Conservation (phyloP, 2,888 invertebrate genomes). For the Frankliniella fusca region DNA sequence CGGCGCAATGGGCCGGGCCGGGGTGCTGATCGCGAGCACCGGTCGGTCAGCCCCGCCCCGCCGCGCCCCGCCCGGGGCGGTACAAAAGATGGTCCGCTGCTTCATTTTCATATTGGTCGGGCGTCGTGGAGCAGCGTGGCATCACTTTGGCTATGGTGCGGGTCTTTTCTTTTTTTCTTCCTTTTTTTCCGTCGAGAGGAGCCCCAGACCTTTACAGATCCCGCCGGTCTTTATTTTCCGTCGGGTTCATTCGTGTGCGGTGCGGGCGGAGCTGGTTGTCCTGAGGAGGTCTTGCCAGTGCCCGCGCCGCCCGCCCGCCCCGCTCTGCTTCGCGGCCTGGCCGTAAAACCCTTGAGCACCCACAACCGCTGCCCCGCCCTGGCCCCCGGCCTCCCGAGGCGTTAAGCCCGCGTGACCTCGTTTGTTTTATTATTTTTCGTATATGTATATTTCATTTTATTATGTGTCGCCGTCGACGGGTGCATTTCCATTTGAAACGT, state of each 20-base stretch:
- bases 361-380: too few species aligned
- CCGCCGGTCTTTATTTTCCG: too few species aligned
- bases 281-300: too few species aligned
- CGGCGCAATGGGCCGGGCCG: not conserved
- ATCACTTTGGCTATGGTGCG: not conserved
- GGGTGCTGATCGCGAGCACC: not conserved
- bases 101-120: slow-evolving; percentile 14
- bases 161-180: too few species aligned
- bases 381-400: not conserved
- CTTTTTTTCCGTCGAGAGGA: too few species aligned
- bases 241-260: too few species aligned
- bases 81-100: slow-evolving; percentile 6
- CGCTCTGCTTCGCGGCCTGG: too few species aligned
- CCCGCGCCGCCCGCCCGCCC: too few species aligned
- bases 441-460: not conserved
- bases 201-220: too few species aligned
- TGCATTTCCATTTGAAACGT: slow-evolving; percentile 1
- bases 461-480: too few species aligned
- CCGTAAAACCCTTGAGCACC: too few species aligned
- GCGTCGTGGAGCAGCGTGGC: not conserved
- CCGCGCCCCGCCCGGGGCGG: slow-evolving; percentile 13
- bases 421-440: not conserved
- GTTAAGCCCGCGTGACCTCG: not conserved
- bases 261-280: too few species aligned
- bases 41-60: not conserved